Conservation (phyloP, 1,140 invertebrate species). For the Drosophila sturtevanti region DNA sequence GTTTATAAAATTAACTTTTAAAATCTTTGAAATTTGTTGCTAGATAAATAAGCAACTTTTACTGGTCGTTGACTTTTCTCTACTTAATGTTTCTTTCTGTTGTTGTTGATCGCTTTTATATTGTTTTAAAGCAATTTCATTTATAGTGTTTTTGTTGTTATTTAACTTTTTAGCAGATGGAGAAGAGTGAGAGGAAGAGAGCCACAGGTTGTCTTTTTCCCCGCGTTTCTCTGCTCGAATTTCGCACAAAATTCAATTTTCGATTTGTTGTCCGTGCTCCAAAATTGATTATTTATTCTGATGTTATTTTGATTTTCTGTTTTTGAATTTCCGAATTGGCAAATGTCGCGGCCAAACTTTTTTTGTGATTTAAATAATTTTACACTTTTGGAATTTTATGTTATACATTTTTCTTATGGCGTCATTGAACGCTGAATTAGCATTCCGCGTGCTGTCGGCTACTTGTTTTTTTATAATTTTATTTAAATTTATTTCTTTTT, state of each 20-base stretch:
- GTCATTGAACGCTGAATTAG: background rate
- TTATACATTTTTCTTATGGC: conserved; percentile 52
- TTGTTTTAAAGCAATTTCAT: conserved; percentile 59
- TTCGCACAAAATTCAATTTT: conserved; percentile 50
- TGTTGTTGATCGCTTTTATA: background rate
- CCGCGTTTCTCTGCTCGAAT: conserved; percentile 24
- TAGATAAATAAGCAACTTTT: background rate
- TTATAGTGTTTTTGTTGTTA: conserved; percentile 20
- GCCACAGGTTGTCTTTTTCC: conserved; percentile 51
- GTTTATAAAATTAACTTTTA: conserved; percentile 15
- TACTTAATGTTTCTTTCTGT: conserved; percentile 8
- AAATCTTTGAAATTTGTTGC: conserved; percentile 18
- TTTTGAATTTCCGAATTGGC: conserved; percentile 32
- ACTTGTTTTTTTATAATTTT: background rate
- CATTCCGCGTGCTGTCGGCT: background rate
- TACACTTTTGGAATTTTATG: conserved; percentile 54
- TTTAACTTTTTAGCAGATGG: conserved; percentile 33
- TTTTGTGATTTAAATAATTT: conserved; percentile 36
- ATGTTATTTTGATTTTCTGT: background rate
- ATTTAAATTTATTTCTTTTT: conserved; percentile 1
- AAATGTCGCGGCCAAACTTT: conserved; percentile 17
- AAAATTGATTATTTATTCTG: conserved; percentile 6
- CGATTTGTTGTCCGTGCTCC: conserved; percentile 31
- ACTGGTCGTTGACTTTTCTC: conserved; percentile 10
- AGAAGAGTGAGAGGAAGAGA: conserved; percentile 25